These are phyloP conservation scores for Xylocampa areola DNA, from an alignment of 2,888 invertebrate species.

Conservation along the genomic window DNA sequence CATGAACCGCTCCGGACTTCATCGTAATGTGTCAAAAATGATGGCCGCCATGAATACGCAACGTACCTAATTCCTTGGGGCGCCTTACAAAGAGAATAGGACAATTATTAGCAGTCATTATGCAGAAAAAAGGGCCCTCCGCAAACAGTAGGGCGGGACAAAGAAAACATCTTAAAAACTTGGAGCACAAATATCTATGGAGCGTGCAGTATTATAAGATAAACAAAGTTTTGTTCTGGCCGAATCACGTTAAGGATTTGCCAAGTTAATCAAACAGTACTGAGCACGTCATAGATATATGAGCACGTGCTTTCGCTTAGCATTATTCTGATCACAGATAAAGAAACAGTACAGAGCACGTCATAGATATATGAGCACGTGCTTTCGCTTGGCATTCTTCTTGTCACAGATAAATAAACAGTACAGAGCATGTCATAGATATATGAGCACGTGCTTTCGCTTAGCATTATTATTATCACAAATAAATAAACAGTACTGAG, in stretches of 20 bases:
- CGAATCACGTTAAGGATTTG: slow-evolving; percentile 16
- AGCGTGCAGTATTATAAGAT: slow-evolving; percentile 26
- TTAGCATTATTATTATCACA: too few relatives aligned
- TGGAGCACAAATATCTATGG: slow-evolving; percentile 31
- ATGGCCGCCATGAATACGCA: slow-evolving; percentile 56
- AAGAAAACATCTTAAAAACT: slow-evolving; percentile 56
- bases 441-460: too few relatives aligned
- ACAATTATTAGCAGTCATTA: slow-evolving; percentile 67
- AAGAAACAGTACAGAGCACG: too few relatives aligned
- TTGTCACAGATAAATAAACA: too few relatives aligned
- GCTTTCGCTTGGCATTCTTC: too few relatives aligned
- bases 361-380: too few relatives aligned
- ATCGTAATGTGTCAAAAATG: slow-evolving; percentile 59
- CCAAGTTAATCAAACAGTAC: too few relatives aligned
- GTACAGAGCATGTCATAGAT: too few relatives aligned
- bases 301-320: too few relatives aligned
- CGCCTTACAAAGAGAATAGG: slow-evolving; percentile 45
- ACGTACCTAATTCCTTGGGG: slow-evolving; percentile 59
- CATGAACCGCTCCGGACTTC: slow-evolving; percentile 46
- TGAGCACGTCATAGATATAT: too few relatives aligned
- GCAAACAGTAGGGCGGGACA: slow-evolving; percentile 61
- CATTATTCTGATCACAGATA: too few relatives aligned
- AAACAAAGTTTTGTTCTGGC: slow-evolving; percentile 18
- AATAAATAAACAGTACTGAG: too few relatives aligned
- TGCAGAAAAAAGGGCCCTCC: slow-evolving; percentile 62